Percentiles rank a stretch among this genome's conserved stretches.
phyloP scores from a whole-genome alignment of 2,888 invertebrate species.

The Leptinotarsa rubiginosa region DNA sequence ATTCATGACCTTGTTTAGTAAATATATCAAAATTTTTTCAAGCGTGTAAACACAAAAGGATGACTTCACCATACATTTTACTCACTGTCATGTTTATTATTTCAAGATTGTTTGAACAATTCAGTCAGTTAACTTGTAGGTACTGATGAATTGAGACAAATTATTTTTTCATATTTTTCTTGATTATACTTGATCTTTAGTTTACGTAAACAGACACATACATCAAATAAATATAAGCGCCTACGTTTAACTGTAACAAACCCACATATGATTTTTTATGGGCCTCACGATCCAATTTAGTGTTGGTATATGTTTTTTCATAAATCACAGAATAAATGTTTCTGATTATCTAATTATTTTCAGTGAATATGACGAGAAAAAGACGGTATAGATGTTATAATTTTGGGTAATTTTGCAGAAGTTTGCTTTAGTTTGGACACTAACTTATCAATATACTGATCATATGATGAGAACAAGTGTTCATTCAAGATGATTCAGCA shows the following conservation, averaged over 20 bases:
- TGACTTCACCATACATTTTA: neutral
- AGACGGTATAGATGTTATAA: no score
- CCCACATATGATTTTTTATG: constrained; percentile 9
- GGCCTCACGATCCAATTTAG: neutral
- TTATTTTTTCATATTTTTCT: neutral
- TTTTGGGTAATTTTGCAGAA: no score
- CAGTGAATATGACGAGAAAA: no score
- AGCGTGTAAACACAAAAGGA: neutral
- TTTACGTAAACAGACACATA: constrained; percentile 12
- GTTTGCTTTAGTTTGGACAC: no score
- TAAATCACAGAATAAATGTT: neutral
- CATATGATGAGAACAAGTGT: no score
- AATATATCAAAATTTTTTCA: neutral
- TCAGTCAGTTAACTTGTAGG: neutral
- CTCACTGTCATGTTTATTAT: constrained; percentile 1
- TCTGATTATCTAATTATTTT: neutral
- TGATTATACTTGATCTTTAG: neutral
- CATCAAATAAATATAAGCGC: neutral
- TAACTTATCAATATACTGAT: no score
- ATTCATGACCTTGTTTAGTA: neutral
- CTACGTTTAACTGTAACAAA: neutral
- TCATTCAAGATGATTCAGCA: no score
- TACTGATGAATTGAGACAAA: neutral
- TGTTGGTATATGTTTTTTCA: neutral
- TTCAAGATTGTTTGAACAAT: neutral